phyloP scores from a whole-genome alignment of 2,888 invertebrate genomes.

The Watsonalla binaria region DNA sequence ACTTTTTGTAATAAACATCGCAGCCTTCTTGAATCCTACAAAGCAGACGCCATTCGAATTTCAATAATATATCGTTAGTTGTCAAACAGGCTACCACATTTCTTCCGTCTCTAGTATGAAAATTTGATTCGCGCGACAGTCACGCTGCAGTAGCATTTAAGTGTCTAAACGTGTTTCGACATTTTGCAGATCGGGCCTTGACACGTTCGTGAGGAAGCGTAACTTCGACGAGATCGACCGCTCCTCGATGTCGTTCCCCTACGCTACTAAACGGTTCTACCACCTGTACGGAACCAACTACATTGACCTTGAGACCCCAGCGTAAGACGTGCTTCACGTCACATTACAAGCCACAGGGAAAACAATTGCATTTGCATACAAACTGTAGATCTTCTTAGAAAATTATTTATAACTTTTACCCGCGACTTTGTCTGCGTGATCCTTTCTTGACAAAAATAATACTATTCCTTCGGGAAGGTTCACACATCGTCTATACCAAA shows the following conservation, averaged over 20 bases:
- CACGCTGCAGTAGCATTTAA: no score
- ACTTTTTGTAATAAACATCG: no score
- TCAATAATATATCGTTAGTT: no score
- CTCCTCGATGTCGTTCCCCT: constrained; percentile 68
- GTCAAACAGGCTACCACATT: no score
- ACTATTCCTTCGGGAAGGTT: neutral
- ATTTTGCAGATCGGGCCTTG: constrained; percentile 61
- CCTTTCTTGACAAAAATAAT: no score
- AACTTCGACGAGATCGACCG: constrained; percentile 83
- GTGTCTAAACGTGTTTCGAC: neutral
- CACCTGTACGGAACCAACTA: constrained; percentile 74
- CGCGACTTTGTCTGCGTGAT: no score
- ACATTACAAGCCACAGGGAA: neutral
- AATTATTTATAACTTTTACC: no score
- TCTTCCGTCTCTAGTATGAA: no score
- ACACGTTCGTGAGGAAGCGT: constrained; percentile 72
- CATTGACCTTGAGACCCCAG: constrained; percentile 46
- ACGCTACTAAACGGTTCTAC: constrained; percentile 74
- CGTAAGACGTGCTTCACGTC: constrained; percentile 38
- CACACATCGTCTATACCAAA: neutral
- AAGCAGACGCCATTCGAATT: no score
- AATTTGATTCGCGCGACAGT: no score
- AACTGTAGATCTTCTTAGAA: neutral
- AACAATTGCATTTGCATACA: neutral
- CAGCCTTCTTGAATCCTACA: no score